Evolutionary conservation across 2,113 vertebrate species (phyloP).

Genomic region (Gallinago undulata): DNA sequence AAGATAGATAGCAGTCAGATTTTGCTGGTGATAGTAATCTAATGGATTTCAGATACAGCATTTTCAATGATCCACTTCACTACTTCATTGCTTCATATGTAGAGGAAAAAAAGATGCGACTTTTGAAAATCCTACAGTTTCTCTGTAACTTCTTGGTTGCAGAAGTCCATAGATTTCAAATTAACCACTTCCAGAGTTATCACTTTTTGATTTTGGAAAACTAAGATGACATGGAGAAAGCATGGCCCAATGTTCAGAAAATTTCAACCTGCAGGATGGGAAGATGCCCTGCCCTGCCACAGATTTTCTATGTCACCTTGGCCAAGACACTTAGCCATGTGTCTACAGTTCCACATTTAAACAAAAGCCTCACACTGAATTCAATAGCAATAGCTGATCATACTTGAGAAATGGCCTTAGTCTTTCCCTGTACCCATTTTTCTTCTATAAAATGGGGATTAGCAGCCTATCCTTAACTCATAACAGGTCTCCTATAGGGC

Average conservation of each 20-base stretch:
- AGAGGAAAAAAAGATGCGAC: not conserved
- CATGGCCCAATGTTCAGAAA: not conserved
- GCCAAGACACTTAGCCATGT: not conserved
- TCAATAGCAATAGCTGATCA: not conserved
- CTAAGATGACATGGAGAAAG: not conserved
- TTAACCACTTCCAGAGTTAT: not conserved
- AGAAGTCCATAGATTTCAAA: not conserved
- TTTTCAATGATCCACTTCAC: not conserved
- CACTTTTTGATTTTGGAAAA: not conserved
- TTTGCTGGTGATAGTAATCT: not conserved
- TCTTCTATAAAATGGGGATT: not conserved
- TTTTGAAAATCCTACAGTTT: not conserved
- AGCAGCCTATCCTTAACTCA: not conserved
- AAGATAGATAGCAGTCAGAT: not conserved
- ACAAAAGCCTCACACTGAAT: not conserved
- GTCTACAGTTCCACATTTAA: not conserved
- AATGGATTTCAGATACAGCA: not conserved
- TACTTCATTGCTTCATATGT: not conserved
- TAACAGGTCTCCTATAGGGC: not conserved
- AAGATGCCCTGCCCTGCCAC: not conserved
- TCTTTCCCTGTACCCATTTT: not conserved
- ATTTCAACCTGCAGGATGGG: not conserved
- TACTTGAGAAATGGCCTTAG: not conserved
- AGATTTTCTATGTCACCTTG: not conserved
- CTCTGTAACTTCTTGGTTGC: not conserved